Conservation (phyloP, 2,113 vertebrate species). For the Theropithecus gelada region DNA sequence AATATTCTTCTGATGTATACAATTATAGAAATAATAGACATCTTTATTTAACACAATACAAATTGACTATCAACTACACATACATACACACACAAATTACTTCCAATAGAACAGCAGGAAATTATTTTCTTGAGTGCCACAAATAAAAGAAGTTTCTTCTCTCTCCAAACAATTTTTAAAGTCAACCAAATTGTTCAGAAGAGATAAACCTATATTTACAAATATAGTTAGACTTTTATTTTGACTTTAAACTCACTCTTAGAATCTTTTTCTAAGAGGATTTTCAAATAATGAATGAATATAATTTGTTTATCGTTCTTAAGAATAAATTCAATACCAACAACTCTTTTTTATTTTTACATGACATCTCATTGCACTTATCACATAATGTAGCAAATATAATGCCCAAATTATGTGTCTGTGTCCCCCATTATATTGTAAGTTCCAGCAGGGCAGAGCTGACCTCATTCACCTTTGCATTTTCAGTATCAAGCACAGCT, state of each 20-base stretch:
- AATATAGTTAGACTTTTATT: background rate
- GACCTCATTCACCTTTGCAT: background rate
- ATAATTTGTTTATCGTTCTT: background rate
- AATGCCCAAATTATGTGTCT: background rate
- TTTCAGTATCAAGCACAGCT: background rate
- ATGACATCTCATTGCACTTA: background rate
- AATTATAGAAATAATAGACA: background rate
- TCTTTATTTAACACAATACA: background rate
- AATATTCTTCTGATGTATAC: background rate
- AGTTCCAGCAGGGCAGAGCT: background rate
- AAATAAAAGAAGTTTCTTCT: background rate
- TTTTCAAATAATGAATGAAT: background rate
- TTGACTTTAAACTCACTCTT: background rate
- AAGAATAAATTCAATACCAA: background rate
- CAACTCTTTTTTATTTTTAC: background rate
- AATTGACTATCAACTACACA: background rate
- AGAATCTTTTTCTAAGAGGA: background rate
- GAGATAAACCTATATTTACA: background rate
- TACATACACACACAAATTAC: background rate
- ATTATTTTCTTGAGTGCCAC: background rate
- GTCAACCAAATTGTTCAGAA: background rate
- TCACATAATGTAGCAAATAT: background rate
- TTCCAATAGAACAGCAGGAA: background rate
- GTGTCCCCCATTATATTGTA: background rate
- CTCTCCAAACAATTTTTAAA: background rate